These are phyloP conservation scores for Andrena dorsata DNA, from an alignment of 2,888 invertebrate genomes.

Conservation along the genomic window DNA sequence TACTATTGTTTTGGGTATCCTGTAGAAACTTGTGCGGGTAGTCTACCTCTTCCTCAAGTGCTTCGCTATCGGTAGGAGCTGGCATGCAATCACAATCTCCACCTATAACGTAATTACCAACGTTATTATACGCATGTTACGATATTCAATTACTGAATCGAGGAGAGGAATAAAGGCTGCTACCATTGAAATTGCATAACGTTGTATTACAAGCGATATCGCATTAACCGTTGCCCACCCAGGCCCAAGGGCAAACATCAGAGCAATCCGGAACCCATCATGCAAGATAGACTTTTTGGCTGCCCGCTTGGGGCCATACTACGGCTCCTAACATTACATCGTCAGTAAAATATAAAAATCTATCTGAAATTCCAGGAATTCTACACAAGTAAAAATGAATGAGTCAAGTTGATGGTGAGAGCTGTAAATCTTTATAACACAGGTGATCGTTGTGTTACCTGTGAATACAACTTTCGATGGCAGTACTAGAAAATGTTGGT, in stretches of 20 bases:
- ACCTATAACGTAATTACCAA: conserved; percentile 75
- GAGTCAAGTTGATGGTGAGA: conserved; percentile 5
- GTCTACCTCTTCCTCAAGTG: conserved; percentile 79
- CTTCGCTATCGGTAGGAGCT: conserved; percentile 77
- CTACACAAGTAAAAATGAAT: conserved; percentile 83
- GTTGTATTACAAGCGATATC: conserved; percentile 91
- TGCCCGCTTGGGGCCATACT: conserved; percentile 88
- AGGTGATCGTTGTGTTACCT: conserved; percentile 81
- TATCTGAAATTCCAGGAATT: conserved; percentile 91
- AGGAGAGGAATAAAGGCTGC: conserved; percentile 15
- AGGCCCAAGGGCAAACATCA: conserved; percentile 90
- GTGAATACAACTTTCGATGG: conserved; percentile 90
- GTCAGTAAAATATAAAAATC: conserved; percentile 93
- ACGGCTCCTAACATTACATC: conserved; percentile 90
- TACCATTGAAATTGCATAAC: conserved; percentile 91
- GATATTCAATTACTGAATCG: background rate
- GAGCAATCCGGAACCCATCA: conserved; percentile 92
- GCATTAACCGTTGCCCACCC: conserved; percentile 92
- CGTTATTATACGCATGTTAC: background rate
- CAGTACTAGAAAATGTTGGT: conserved; percentile 92
- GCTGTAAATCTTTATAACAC: background rate
- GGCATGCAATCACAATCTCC: conserved; percentile 86
- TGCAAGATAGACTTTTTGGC: conserved; percentile 89
- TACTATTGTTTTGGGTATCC: conserved; percentile 58
- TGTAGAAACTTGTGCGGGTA: conserved; percentile 81